phyloP scores from a whole-genome alignment of 2,113 vertebrate species.

The Dinomys branickii region DNA sequence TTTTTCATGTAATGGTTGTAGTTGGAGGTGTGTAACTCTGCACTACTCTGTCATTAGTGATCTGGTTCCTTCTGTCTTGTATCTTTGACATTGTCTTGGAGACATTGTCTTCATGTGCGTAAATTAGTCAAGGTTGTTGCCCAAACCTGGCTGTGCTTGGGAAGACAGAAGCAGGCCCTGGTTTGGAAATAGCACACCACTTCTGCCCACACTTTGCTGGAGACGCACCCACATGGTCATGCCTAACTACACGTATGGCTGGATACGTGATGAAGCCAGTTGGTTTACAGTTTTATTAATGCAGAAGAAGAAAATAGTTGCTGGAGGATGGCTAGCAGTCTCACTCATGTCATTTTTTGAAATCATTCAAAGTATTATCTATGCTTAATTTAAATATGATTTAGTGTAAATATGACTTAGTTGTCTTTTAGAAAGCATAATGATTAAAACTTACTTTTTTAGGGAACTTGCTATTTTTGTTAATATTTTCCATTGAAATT shows the following conservation, averaged over 20 bases:
- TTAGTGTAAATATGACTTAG: not conserved
- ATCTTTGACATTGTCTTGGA: not conserved
- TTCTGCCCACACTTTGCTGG: not conserved
- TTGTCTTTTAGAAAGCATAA: not conserved
- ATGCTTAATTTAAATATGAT: not conserved
- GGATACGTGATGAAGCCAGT: not conserved
- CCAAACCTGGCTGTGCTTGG: not conserved
- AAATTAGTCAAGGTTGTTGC: not conserved
- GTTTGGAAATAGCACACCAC: not conserved
- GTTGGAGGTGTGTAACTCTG: not conserved
- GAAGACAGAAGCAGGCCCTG: not conserved
- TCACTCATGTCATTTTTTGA: not conserved
- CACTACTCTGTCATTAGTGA: not conserved
- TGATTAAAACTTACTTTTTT: not conserved
- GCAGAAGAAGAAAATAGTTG: not conserved
- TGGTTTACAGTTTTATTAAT: not conserved
- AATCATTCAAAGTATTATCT: constrained; percentile 35
- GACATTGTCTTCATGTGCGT: not conserved
- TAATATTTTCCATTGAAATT: not conserved
- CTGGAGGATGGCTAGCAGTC: not conserved
- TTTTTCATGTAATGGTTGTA: not conserved
- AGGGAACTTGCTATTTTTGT: not conserved
- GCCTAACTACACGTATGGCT: not conserved
- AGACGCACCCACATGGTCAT: not conserved
- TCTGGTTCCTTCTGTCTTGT: not conserved